phyloP scores from a whole-genome alignment of 2,888 invertebrate genomes.

The Mellilla xanthometata region DNA sequence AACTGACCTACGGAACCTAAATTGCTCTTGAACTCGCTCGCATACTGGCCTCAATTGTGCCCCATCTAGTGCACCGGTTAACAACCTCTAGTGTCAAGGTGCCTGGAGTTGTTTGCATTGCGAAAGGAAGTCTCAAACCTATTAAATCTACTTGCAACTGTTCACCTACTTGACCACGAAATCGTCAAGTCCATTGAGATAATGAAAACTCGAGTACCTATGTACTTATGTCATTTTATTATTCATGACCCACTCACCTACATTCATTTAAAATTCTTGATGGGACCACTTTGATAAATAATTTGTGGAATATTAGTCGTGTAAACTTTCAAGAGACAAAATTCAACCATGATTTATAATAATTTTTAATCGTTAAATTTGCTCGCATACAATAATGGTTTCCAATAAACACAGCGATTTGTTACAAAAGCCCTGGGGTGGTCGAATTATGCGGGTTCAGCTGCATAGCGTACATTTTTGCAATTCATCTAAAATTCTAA shows the following conservation, averaged over 20 bases:
- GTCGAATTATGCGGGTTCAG: conserved; percentile 75
- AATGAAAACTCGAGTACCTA: no score
- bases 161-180: no score
- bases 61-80: conserved; percentile 80
- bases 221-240: no score
- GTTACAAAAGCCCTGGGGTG: conserved; percentile 63
- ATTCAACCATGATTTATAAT: no score
- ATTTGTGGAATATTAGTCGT: no score
- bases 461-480: conserved; percentile 53
- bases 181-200: no score
- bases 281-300: no score
- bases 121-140: conserved; percentile 56
- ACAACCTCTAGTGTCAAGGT: conserved; percentile 81
- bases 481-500: conserved; percentile 40
- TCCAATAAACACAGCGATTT: conserved; percentile 26
- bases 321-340: no score
- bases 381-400: no score
- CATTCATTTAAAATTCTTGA: no score
- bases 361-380: no score
- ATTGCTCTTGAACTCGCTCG: conserved; percentile 82
- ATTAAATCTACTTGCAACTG: conserved; percentile 34
- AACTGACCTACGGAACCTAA: conserved; percentile 82
- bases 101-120: conserved; percentile 69
- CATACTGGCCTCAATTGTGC: conserved; percentile 81
- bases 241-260: no score